These are phyloP conservation scores for Flabesymbios commensalis DNA, from an alignment of 2,888 invertebrate genomes.

Conservation along the genomic window DNA sequence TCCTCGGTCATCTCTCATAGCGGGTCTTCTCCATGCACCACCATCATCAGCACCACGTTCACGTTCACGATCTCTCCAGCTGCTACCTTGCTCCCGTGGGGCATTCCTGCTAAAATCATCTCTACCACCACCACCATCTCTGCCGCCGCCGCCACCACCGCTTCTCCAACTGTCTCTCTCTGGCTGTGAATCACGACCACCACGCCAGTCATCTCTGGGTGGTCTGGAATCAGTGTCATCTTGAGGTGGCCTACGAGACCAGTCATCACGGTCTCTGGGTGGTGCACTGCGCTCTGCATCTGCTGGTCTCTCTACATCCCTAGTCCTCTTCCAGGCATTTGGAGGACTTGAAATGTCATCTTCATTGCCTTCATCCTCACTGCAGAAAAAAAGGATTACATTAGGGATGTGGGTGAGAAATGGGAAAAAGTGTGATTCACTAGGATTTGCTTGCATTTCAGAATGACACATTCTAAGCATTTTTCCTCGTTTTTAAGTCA, in stretches of 20 bases:
- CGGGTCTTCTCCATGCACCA: background rate
- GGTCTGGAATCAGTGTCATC: conserved; percentile 7
- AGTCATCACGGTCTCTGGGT: too few relatives aligned
- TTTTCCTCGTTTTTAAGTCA: too few relatives aligned
- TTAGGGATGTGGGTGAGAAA: background rate
- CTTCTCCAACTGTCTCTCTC: conserved; percentile 11
- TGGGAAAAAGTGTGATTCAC: too few relatives aligned
- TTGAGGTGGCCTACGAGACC: conserved; percentile 4
- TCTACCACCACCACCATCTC: conserved; percentile 2
- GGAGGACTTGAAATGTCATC: too few relatives aligned
- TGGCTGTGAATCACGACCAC: conserved; percentile 1
- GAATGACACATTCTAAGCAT: too few relatives aligned
- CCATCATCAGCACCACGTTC: conserved; percentile 6
- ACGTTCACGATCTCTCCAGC: conserved; percentile 8
- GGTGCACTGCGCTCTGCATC: too few relatives aligned
- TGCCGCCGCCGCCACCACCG: conserved; percentile 4
- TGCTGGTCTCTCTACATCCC: too few relatives aligned
- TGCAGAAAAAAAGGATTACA: background rate
- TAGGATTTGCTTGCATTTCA: too few relatives aligned
- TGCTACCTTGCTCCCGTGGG: conserved; percentile 19
- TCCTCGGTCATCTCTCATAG: background rate
- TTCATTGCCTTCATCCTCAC: conserved; percentile 3
- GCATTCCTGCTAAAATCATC: background rate
- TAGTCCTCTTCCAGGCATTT: too few relatives aligned
- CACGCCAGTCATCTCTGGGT: background rate